A percentile compares a stretch with the other conserved stretches of the same genome.
Evolutionary conservation across 64 coral and sea anemone genomes (phyloP).

Genomic region (Acropora yongei): DNA sequence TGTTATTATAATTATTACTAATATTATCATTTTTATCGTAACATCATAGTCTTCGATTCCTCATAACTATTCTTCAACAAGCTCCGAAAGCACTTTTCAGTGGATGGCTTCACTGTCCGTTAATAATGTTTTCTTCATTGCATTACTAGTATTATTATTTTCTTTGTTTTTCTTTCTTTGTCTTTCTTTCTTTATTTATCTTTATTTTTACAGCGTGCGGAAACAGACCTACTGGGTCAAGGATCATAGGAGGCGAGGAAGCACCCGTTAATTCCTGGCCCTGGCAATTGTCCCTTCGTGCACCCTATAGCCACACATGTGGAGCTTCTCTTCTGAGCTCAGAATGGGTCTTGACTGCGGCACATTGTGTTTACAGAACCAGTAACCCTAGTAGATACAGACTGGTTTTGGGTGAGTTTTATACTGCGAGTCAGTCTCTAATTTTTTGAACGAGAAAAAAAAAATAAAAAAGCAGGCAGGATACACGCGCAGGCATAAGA

Average conservation of each 20-base stretch:
- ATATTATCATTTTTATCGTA: too few relatives aligned
- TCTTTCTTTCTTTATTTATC: not conserved
- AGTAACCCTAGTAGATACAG: slow-evolving; percentile 34
- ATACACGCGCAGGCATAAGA: too few relatives aligned
- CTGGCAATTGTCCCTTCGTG: slow-evolving; percentile 71
- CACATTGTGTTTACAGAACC: slow-evolving; percentile 70
- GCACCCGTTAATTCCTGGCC: slow-evolving; percentile 73
- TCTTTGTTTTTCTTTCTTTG: not conserved
- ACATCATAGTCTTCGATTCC: too few relatives aligned
- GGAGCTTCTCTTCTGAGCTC: slow-evolving; percentile 72
- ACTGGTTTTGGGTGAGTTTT: slow-evolving; percentile 44
- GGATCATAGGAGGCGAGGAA: slow-evolving; percentile 69
- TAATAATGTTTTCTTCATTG: too few relatives aligned
- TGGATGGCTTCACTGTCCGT: too few relatives aligned
- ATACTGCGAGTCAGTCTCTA: not conserved
- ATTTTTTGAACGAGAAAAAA: not conserved
- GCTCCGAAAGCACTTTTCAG: too few relatives aligned
- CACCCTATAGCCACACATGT: slow-evolving; percentile 48
- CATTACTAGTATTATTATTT: too few relatives aligned
- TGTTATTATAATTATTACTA: too few relatives aligned
- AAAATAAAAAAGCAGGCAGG: too few relatives aligned
- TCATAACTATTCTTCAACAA: too few relatives aligned
- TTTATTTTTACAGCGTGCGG: slow-evolving; percentile 40
- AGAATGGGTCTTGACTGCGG: slow-evolving; percentile 74
- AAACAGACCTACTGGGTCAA: slow-evolving; percentile 23